These are phyloP conservation scores for Drosophila longiperda DNA, from an alignment of 2,888 invertebrate species.

Conservation along the genomic window DNA sequence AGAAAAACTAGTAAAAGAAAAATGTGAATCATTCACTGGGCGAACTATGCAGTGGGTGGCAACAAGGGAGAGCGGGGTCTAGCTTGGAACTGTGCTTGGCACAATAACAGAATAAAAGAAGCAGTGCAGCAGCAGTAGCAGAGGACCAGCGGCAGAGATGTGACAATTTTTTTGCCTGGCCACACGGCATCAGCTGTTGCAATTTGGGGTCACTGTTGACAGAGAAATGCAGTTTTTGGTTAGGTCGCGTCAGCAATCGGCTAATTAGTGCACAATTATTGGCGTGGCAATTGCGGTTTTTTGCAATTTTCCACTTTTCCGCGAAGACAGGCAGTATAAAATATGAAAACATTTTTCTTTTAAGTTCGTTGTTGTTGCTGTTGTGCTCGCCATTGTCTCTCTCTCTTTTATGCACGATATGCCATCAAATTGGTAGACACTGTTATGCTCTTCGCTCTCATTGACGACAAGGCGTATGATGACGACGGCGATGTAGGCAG, in stretches of 20 bases:
- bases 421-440: constrained; percentile 63
- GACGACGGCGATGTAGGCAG: constrained; percentile 45
- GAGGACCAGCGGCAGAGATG: constrained; percentile 40
- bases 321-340: constrained; percentile 61
- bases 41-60: constrained; percentile 64
- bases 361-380: constrained; percentile 68
- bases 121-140: constrained; percentile 47
- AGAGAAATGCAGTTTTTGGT: constrained; percentile 54
- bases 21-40: constrained; percentile 77
- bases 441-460: constrained; percentile 76
- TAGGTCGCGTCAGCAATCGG: constrained; percentile 26
- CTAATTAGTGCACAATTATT: constrained; percentile 60
- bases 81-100: constrained; percentile 47
- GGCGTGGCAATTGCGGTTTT: constrained; percentile 41
- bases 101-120: constrained; percentile 54
- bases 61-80: constrained; percentile 38
- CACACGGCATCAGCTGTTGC: constrained; percentile 77
- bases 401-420: constrained; percentile 66
- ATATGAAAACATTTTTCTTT: constrained; percentile 81
- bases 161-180: constrained; percentile 48
- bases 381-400: constrained; percentile 64
- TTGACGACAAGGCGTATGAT: constrained; percentile 63
- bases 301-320: constrained; percentile 60
- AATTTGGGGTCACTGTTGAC: constrained; percentile 59
- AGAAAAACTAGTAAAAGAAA: constrained; percentile 56